These are phyloP conservation scores for Eonycteris spelaea DNA, from an alignment of 2,113 vertebrate genomes.

Conservation along the genomic window DNA sequence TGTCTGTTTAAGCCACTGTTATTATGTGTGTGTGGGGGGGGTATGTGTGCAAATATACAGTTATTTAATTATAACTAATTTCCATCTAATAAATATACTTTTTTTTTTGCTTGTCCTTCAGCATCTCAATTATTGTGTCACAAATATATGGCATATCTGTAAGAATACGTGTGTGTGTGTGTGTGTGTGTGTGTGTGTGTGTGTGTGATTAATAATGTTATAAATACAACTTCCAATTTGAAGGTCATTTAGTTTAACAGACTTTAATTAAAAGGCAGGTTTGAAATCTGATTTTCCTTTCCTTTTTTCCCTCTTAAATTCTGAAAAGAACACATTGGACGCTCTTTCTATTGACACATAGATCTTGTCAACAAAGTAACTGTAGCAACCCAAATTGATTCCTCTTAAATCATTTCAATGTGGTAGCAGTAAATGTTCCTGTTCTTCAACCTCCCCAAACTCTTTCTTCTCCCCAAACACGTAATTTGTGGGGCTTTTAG, in stretches of 20 bases:
- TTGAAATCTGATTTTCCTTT: conserved; percentile 33
- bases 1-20: not conserved
- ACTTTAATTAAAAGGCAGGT: not conserved
- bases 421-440: not conserved
- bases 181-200: too few relatives aligned
- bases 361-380: not conserved
- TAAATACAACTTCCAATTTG: not conserved
- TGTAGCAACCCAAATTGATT: not conserved
- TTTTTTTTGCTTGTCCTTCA: not conserved
- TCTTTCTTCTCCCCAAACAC: not conserved
- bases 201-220: not conserved
- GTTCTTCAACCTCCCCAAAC: not conserved
- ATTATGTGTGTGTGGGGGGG: too few relatives aligned
- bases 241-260: not conserved
- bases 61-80: not conserved
- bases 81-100: not conserved
- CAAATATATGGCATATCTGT: not conserved
- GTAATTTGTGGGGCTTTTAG: not conserved
- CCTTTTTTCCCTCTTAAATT: not conserved
- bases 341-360: not conserved
- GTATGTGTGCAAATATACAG: not conserved
- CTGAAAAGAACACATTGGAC: not conserved
- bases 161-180: not conserved
- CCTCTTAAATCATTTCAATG: not conserved
- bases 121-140: not conserved